Evolutionary conservation across 2,113 vertebrate species (phyloP).

Genomic region (Orthochromis malagaraziensis): DNA sequence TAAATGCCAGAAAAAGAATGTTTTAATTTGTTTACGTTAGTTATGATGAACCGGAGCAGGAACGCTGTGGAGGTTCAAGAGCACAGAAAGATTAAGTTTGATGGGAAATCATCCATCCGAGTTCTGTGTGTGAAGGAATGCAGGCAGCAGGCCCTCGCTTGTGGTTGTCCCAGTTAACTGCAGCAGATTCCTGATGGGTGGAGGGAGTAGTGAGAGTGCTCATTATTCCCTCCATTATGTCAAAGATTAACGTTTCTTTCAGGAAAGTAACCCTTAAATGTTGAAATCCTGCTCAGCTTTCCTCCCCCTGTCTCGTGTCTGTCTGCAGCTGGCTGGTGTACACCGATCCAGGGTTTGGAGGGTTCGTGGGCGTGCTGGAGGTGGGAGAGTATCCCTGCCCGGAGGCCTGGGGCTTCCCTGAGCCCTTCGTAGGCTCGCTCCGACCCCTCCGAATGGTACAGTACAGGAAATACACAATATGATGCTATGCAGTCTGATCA

Average conservation of each 20-base stretch:
- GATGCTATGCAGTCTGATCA: not conserved
- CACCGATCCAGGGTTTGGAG: slow-evolving; percentile 84
- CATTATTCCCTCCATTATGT: not conserved
- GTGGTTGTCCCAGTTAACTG: not conserved
- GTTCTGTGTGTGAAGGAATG: slow-evolving; percentile 6
- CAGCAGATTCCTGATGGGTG: not conserved
- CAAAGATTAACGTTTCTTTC: not conserved
- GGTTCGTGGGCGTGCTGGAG: slow-evolving; percentile 81
- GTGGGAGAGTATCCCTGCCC: slow-evolving; percentile 86
- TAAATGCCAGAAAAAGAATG: not conserved
- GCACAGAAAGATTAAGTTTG: not conserved
- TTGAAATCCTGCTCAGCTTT: not conserved
- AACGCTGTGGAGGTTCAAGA: not conserved
- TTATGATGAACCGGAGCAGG: not conserved
- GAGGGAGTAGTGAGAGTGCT: not conserved
- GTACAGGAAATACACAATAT: not conserved
- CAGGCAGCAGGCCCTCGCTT: not conserved
- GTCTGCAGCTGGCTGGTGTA: slow-evolving; percentile 86
- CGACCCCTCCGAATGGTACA: slow-evolving; percentile 87
- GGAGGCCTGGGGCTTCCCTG: slow-evolving; percentile 82
- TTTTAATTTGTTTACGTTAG: rapidly evolving
- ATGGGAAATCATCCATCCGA: not conserved
- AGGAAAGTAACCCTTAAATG: not conserved
- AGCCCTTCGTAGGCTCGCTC: slow-evolving; percentile 86
- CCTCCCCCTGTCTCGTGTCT: rapidly evolving